Evolutionary conservation across 2,797 vertebrate species (phyloP).

Genomic region (Tapera naevia): DNA sequence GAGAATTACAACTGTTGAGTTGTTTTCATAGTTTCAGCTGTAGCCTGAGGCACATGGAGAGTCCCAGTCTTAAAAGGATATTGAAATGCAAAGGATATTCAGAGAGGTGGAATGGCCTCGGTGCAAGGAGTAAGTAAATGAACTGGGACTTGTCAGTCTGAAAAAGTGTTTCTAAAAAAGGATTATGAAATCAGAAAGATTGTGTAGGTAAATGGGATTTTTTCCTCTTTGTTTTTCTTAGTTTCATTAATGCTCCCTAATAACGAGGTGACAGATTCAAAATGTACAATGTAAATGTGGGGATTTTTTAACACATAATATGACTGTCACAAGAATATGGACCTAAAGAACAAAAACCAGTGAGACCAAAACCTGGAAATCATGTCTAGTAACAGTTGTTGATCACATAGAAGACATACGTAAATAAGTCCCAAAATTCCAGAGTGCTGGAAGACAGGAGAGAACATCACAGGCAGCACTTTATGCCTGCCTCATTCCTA

Average conservation of each 20-base stretch:
- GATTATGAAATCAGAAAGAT: neutral
- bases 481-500: neutral
- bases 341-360: neutral
- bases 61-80: neutral
- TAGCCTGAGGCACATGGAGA: neutral
- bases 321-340: neutral
- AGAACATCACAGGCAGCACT: neutral
- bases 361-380: neutral
- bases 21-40: neutral
- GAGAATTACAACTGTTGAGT: neutral
- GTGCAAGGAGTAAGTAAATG: neutral
- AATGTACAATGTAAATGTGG: neutral
- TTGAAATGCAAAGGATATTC: neutral
- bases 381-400: neutral
- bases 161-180: neutral
- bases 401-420: neutral
- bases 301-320: neutral
- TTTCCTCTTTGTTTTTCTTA: neutral
- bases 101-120: neutral
- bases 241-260: neutral
- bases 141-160: neutral
- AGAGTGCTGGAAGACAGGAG: neutral
- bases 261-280: neutral
- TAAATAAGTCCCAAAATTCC: neutral
- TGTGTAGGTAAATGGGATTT: neutral